A percentile compares a stretch with the other conserved stretches of the same genome.
These are phyloP conservation scores for Pomatorhinus ruficollis DNA, from an alignment of 2,113 vertebrate genomes.

Conservation along the genomic window DNA sequence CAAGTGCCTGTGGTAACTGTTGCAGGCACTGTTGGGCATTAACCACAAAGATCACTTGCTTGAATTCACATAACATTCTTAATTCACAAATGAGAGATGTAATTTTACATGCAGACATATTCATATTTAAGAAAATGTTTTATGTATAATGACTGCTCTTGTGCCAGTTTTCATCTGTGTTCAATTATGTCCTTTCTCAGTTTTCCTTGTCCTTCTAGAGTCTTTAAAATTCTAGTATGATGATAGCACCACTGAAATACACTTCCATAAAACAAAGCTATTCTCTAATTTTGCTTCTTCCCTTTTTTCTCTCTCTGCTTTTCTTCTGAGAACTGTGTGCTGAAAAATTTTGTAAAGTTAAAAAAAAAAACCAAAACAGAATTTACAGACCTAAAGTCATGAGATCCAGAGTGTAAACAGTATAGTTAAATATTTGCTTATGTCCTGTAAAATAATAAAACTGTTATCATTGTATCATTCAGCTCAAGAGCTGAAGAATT, in stretches of 20 bases:
- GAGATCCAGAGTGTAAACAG: not conserved
- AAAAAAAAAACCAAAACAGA: not conserved
- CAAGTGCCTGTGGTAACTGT: not conserved
- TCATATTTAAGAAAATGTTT: slow-evolving; percentile 18
- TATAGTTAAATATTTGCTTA: slow-evolving; percentile 1
- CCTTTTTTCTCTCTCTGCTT: not conserved
- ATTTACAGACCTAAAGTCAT: not conserved
- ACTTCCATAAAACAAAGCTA: not conserved
- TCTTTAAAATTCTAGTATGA: slow-evolving; percentile 1
- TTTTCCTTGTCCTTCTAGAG: not conserved
- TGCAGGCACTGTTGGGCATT: not conserved
- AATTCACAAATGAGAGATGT: not conserved
- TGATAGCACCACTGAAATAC: not conserved
- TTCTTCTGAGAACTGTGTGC: not conserved
- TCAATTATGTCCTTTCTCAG: not conserved
- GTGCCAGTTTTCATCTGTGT: slow-evolving; percentile 6
- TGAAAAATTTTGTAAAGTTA: not conserved
- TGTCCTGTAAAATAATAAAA: not conserved
- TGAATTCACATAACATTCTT: slow-evolving; percentile 28
- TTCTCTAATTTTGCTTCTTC: not conserved
- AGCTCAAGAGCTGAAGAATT: slow-evolving; percentile 37
- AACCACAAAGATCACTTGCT: slow-evolving; percentile 3
- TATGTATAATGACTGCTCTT: slow-evolving; percentile 12
- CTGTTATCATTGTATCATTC: not conserved
- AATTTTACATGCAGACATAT: slow-evolving; percentile 4